Base-by-base conservation (phyloP, 2,797 vertebrate genomes). In the Toxotes lorentzi region DNA sequence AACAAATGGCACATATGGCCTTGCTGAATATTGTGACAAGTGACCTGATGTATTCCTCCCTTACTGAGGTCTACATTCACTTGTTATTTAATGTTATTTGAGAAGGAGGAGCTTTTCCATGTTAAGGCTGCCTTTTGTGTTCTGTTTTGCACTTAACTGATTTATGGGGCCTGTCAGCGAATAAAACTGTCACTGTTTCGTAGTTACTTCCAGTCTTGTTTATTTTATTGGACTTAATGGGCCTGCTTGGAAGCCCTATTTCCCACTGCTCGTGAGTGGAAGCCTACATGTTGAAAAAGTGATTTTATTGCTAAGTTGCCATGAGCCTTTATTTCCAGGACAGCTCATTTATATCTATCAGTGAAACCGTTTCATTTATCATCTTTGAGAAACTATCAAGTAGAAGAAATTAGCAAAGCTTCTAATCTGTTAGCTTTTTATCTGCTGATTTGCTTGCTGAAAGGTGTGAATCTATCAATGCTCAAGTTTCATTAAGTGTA, bases 201-300 rank as follows among this genome's bases (percentile, higher is more conserved):
- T 73, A 76, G 64, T 68, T 62, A 59, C 78, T 78, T 76, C 74
- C 50, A 54, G 60, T 78, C 59, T 80, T 77, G 64, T 89, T 89
- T 83, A 77, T 83, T 88, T 87, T 81, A 83, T 86, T 90, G 79
- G 57, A 85, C 60, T 70, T 80, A 87, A 88, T 88, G 67, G 58
- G 66, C 30, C 56, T 64, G 77, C 61, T 86, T 77, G 62, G 63
- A 79, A 78, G 71, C 67, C 7, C 19, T 32, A 51, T 79, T 70
- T 78, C 59, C 78, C 72, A 38, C 41, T 38, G 81, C 74, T 85
- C 21, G 0, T 67, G 73, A 79, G 62, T 71, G 41, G 79, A 81
- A 71, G 51, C 69, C 66, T 75, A 75, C 73, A 65, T 66, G 54
- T 53, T 78, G 70, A 82, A 86, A 30, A 83, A 34, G 23, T 56